Evolutionary conservation across 2,888 invertebrate species (phyloP).

Genomic region (Flexamia atlantica): DNA sequence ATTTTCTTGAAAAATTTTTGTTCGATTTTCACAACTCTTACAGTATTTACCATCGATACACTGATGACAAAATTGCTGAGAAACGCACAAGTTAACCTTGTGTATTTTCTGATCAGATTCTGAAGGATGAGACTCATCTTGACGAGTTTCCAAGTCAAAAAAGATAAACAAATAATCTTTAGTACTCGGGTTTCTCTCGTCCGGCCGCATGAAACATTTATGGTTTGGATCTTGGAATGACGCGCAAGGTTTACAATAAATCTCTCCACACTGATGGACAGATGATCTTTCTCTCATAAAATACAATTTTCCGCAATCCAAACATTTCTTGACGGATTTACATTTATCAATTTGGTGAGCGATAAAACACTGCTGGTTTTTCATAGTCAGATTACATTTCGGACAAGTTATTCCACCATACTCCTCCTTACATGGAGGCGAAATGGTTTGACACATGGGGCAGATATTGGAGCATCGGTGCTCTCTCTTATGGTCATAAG

Average conservation of each 20-base stretch:
- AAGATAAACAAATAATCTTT: constrained; percentile 66
- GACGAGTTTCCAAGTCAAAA: constrained; percentile 67
- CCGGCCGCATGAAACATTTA: constrained; percentile 59
- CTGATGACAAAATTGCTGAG: too few species aligned
- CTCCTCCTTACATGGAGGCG: too few species aligned
- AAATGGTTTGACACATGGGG: too few species aligned
- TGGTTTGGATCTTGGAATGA: constrained; percentile 39
- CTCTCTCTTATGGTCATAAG: constrained; percentile 62
- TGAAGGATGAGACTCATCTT: constrained; percentile 60
- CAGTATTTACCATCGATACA: background rate
- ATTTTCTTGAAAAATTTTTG: too few species aligned
- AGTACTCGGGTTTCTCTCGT: constrained; percentile 29
- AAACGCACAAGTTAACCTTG: background rate
- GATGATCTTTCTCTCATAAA: too few species aligned
- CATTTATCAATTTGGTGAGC: background rate
- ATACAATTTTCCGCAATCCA: too few species aligned
- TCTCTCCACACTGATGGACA: constrained; percentile 63
- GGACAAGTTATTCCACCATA: too few species aligned
- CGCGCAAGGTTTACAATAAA: constrained; percentile 63
- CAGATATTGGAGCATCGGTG: constrained; percentile 1
- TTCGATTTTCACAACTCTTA: too few species aligned
- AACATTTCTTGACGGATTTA: too few species aligned
- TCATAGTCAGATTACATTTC: too few species aligned
- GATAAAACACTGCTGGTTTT: constrained; percentile 12
- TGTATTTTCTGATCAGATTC: background rate